Base-by-base conservation (phyloP, 1,140 invertebrate species). In the Ceratosolen fusciceps region DNA sequence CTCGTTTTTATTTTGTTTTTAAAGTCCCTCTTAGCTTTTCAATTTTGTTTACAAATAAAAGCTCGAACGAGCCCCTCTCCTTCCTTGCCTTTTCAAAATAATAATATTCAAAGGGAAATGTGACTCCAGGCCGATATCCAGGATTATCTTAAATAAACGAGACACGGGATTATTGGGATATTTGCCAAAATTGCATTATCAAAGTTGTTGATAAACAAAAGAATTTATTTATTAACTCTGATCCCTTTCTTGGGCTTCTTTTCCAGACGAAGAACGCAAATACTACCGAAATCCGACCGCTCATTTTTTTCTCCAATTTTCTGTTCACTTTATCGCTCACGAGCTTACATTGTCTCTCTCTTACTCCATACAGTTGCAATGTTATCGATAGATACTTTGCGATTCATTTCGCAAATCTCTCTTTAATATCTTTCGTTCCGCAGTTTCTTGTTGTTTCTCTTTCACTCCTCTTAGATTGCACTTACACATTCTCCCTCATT, bases 371-470 rank as follows among this genome's bases (percentile, higher is more conserved):
- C 73, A 79, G 74, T 70, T 62, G 58, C 56, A 77, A 60, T 77
- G 78, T 80, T 74, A 80, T 60, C 52, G 39, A 1, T 74, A 74
- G 52, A 67, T 81, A 68, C 49, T 79, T 47, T 34, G 71, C 74
- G 77, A 80, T 80, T 82, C 60, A 80, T 80, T 82, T 80, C 70
- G 47, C 47, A 54, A 54, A 71, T 68, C 65, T 68, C 39, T 70
- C 24, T 37, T 37, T 39, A 47, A 70, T 26, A 16, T 71, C 9
- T 52, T 29, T 49, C 67, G 26, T 70, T 62, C 19, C 37, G 37
- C 31, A 21, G 9, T 34, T 19, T 19, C 62, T 67, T 19, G 9
- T 8, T 39, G 31, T 14, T 21, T 31, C 24, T 67, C 4, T 67
- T 21, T 67, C 39, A 24, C 67, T 24, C 26, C 1, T 43, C 39